Conservation (phyloP, 2,888 invertebrate genomes). For the Eudemis profundana region DNA sequence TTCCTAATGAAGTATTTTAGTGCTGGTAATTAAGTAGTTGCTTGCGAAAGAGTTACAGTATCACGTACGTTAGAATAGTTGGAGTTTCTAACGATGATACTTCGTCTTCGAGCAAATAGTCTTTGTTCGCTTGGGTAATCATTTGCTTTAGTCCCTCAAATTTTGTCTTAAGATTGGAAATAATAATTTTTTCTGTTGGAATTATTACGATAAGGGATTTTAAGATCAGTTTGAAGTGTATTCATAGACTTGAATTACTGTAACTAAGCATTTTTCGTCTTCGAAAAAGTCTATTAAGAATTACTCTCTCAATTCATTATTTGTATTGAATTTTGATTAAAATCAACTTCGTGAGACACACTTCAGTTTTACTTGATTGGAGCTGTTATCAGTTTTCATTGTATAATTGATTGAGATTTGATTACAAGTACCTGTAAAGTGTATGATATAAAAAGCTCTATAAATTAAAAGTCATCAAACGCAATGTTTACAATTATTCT, state of each 20-base stretch:
- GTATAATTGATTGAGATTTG: too few relatives aligned
- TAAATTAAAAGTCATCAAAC: too few relatives aligned
- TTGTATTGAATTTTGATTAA: too few relatives aligned
- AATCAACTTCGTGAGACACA: too few relatives aligned
- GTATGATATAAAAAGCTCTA: too few relatives aligned
- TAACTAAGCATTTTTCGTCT: not conserved
- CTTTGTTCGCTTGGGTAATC: conserved; percentile 3
- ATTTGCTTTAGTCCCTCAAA: not conserved
- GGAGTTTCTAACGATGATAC: conserved; percentile 30
- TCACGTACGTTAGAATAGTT: conserved; percentile 37
- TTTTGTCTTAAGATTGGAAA: not conserved
- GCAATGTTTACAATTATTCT: too few relatives aligned
- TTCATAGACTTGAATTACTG: not conserved
- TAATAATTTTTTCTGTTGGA: not conserved
- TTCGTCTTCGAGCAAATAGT: conserved; percentile 7
- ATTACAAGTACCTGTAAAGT: too few relatives aligned
- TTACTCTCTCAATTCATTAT: not conserved
- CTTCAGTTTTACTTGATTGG: too few relatives aligned
- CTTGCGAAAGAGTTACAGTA: conserved; percentile 29
- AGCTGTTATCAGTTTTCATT: too few relatives aligned
- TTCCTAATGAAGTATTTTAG: conserved; percentile 33
- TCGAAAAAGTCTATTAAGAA: not conserved
- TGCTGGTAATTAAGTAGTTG: conserved; percentile 34
- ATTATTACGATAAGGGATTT: not conserved
- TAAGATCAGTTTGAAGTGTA: not conserved